These are phyloP conservation scores for Lycaon pictus DNA, from an alignment of 2,113 vertebrate species.

Conservation along the genomic window DNA sequence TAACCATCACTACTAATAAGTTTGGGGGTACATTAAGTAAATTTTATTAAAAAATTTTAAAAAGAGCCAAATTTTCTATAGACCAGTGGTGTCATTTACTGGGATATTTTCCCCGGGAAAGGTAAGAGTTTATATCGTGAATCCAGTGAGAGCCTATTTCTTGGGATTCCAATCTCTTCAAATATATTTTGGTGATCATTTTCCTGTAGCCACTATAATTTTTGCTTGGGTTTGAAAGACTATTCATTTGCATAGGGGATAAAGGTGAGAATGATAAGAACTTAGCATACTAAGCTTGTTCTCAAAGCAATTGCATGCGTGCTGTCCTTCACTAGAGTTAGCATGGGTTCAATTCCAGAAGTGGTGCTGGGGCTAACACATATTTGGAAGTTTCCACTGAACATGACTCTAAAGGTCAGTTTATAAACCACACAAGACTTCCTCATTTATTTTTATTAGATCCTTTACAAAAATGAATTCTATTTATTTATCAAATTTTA, in stretches of 20 bases:
- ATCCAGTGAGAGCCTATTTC: background rate
- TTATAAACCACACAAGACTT: background rate
- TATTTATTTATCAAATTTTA: background rate
- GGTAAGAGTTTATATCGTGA: background rate
- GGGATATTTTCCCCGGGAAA: slow-evolving; percentile 22
- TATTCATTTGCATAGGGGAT: background rate
- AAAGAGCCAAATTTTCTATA: slow-evolving; percentile 63
- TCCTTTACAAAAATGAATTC: slow-evolving; percentile 15
- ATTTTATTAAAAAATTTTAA: slow-evolving; percentile 53
- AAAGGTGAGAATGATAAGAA: background rate
- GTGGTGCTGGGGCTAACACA: background rate
- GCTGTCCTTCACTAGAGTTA: background rate
- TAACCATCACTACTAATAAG: background rate
- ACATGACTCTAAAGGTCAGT: background rate
- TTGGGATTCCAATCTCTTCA: background rate
- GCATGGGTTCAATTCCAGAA: background rate
- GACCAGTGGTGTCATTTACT: slow-evolving; percentile 51
- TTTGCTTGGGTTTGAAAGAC: background rate
- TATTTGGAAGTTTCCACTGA: background rate
- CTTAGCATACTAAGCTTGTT: background rate
- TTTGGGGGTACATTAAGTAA: slow-evolving; percentile 26
- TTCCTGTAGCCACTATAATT: background rate
- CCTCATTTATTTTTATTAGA: background rate
- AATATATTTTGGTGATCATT: background rate
- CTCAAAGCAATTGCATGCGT: background rate